phyloP scores from a whole-genome alignment of 2,888 invertebrate species.

The Abscondita cerata region DNA sequence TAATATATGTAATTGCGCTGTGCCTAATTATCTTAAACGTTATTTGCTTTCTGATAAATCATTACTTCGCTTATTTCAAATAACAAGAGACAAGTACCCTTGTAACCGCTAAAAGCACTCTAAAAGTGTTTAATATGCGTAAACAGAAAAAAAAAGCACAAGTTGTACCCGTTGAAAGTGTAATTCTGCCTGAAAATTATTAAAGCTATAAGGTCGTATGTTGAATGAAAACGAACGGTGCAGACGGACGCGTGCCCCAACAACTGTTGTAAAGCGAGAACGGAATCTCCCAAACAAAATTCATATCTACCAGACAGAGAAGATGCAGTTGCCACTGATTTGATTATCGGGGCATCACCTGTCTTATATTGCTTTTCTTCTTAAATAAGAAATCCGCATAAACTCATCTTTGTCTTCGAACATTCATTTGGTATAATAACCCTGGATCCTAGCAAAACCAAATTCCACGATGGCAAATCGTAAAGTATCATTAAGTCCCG shows the following conservation, averaged over 20 bases:
- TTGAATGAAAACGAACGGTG: slow-evolving; percentile 43
- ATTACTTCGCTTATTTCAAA: no score
- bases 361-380: slow-evolving; percentile 38
- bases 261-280: slow-evolving; percentile 53
- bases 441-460: slow-evolving; percentile 43
- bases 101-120: no score
- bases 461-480: slow-evolving; percentile 51
- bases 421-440: slow-evolving; percentile 40
- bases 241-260: slow-evolving; percentile 52
- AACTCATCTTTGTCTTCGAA: slow-evolving; percentile 27
- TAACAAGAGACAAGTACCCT: no score
- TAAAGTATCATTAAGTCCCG: slow-evolving; percentile 45
- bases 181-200: slow-evolving; percentile 18
- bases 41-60: no score
- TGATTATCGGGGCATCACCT: slow-evolving; percentile 44
- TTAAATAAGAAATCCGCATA: slow-evolving; percentile 16
- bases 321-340: slow-evolving; percentile 36
- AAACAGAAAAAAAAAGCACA: no score
- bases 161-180: no score
- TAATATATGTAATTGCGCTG: background rate
- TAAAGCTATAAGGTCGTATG: slow-evolving; percentile 39
- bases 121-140: no score
- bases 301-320: slow-evolving; percentile 37
- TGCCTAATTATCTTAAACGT: no score
- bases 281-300: slow-evolving; percentile 45